Evolutionary conservation across 2,113 vertebrate species (phyloP).

Genomic region (Pedionomus torquatus): DNA sequence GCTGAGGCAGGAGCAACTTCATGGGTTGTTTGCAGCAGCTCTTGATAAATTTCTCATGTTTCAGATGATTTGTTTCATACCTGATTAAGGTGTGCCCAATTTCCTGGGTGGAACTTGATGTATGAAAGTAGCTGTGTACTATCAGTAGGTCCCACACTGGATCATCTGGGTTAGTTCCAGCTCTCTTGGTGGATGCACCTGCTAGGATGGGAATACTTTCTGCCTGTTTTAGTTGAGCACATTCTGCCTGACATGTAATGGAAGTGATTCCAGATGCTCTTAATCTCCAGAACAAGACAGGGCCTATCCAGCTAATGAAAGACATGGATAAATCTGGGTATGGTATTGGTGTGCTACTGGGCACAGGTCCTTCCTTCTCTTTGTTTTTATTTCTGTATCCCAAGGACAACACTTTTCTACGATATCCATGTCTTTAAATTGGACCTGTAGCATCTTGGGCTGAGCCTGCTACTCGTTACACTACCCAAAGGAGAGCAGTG

Average conservation of each 20-base stretch:
- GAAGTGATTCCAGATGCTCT: not conserved
- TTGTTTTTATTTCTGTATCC: not conserved
- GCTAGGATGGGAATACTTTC: not conserved
- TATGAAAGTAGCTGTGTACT: not conserved
- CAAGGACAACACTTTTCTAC: not conserved
- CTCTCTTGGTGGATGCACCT: not conserved
- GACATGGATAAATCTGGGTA: not conserved
- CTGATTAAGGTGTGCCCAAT: not conserved
- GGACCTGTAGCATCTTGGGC: not conserved
- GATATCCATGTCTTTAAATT: not conserved
- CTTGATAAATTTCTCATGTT: not conserved
- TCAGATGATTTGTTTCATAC: not conserved
- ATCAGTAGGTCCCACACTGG: not conserved
- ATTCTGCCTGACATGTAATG: not conserved
- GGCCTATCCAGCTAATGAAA: not conserved
- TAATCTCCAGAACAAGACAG: not conserved
- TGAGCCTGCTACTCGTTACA: not conserved
- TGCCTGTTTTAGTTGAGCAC: not conserved
- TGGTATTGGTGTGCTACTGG: not conserved
- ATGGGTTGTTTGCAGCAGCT: not conserved
- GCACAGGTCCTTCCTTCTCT: accelerated
- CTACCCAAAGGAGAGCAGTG: not conserved
- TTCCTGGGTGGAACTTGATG: not conserved
- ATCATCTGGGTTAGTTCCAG: not conserved
- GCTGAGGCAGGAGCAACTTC: not conserved